Base-by-base conservation (phyloP, 2,113 vertebrate genomes). In the Synchiropus splendidus region DNA sequence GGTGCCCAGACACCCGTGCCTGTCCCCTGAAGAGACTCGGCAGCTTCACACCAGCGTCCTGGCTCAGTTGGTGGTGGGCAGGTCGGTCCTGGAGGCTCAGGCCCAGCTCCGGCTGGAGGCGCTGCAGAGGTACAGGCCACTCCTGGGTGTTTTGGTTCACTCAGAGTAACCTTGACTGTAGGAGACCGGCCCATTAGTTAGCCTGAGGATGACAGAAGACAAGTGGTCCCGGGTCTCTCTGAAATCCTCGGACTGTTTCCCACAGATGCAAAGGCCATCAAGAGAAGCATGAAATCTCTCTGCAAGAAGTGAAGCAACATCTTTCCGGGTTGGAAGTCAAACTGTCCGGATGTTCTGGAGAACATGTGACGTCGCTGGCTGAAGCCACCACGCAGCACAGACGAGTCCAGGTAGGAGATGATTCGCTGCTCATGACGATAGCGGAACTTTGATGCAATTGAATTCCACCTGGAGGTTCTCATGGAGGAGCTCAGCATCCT, bases 191-290 rank as follows among this genome's bases (percentile, higher is more conserved):
- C n/a, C n/a, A n/a, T n/a, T n/a, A n/a, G n/a, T n/a, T n/a, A n/a
- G n/a, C n/a, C n/a, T n/a, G n/a, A n/a, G n/a, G n/a, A n/a, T n/a
- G n/a, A n/a, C n/a, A n/a, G n/a, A n/a, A n/a, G n/a, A n/a, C n/a
- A n/a, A n/a, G n/a, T n/a, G n/a, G n/a, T n/a, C n/a, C n/a, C n/a
- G n/a, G n/a, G n/a, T n/a, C n/a, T n/a, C n/a, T n/a, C n/a, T n/a
- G n/a, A n/a, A n/a, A n/a, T n/a, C n/a, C n/a, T n/a, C n/a, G n/a
- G n/a, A n/a, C n/a, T n/a, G n/a, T n/a, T n/a, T n/a, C n/a, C n/a
- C n/a, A 4, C 55, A 98, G 94, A 27, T 89, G 83, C 77, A 70
- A 75, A 35, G 70, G 81, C 53, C 82, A 75, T 60, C 77, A 87
- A 35, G 50, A 61, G 48, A 52, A 34, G 44, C 89, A 86, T 58